A percentile compares a stretch with the other conserved stretches of the same genome.
phyloP scores from a whole-genome alignment of 2,888 invertebrate species.

The Hylaea fasciaria region DNA sequence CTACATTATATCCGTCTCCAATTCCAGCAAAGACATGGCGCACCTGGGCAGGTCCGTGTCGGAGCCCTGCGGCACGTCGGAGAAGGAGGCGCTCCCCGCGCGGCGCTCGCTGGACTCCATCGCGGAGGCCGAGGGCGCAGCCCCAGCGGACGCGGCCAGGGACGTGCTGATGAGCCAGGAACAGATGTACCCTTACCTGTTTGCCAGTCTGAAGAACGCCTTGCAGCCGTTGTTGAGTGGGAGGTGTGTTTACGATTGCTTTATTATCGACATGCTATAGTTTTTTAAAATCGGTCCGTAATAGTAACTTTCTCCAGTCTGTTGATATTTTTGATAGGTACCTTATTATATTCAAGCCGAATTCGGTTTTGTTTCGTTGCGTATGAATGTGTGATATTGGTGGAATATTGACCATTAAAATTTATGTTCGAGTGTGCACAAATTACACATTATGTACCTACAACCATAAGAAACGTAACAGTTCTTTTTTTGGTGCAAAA shows the following conservation, averaged over 20 bases:
- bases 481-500: too few species aligned
- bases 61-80: slow-evolving; percentile 53
- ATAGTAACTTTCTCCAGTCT: too few species aligned
- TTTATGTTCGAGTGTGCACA: too few species aligned
- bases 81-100: slow-evolving; percentile 40
- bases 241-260: slow-evolving; percentile 55
- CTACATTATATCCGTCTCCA: neutral
- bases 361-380: too few species aligned
- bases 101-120: slow-evolving; percentile 37
- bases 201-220: slow-evolving; percentile 90
- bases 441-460: too few species aligned
- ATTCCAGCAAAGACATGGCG: slow-evolving; percentile 21
- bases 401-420: too few species aligned
- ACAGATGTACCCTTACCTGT: slow-evolving; percentile 89
- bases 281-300: too few species aligned
- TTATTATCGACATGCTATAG: too few species aligned
- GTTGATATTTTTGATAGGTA: too few species aligned
- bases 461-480: too few species aligned
- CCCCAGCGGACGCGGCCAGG: slow-evolving; percentile 61
- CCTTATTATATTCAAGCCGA: too few species aligned
- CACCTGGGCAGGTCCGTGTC: slow-evolving; percentile 58
- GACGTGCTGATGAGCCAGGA: slow-evolving; percentile 89
- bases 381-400: too few species aligned
- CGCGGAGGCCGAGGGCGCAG: slow-evolving; percentile 36
- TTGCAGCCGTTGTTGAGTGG: slow-evolving; percentile 90